These are phyloP conservation scores for Oscheius sp. DNA, from an alignment of 2,888 invertebrate species.

Conservation along the genomic window DNA sequence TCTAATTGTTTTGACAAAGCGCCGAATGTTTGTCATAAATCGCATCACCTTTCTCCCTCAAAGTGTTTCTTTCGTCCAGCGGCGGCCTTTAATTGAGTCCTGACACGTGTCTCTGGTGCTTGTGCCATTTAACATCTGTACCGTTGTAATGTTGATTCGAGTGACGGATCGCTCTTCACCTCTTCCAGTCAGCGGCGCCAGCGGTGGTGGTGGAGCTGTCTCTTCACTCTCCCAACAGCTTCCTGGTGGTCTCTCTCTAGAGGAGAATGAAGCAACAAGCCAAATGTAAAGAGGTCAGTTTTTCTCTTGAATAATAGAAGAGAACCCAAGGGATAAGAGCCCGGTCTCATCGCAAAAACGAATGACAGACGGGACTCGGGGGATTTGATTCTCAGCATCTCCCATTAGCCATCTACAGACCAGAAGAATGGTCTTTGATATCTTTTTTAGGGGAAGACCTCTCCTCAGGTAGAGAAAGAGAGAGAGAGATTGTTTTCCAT, in stretches of 20 bases:
- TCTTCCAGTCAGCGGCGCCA: not conserved
- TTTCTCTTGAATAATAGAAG: not conserved
- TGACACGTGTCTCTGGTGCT: slow-evolving; percentile 6
- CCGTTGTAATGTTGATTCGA: slow-evolving; percentile 27
- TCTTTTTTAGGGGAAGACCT: too few species aligned
- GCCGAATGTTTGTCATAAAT: too few species aligned
- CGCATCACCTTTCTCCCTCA: too few species aligned
- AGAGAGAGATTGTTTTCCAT: too few species aligned
- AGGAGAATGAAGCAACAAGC: slow-evolving; percentile 14
- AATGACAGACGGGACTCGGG: not conserved
- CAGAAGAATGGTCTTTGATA: too few species aligned
- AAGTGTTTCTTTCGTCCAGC: too few species aligned
- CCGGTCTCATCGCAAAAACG: not conserved
- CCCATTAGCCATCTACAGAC: too few species aligned
- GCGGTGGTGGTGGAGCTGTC: not conserved
- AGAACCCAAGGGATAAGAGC: too few species aligned
- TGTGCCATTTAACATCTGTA: slow-evolving; percentile 29
- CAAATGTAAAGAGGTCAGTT: slow-evolving; percentile 1
- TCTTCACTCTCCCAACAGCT: not conserved
- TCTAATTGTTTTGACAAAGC: too few species aligned
- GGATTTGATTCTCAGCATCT: too few species aligned
- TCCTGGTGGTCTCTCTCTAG: not conserved
- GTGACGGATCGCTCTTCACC: slow-evolving; percentile 23
- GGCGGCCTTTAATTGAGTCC: not conserved
- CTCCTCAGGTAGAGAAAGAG: too few species aligned